Evolutionary conservation across 2,113 vertebrate species (phyloP).

Genomic region (Chunga burmeisteri): DNA sequence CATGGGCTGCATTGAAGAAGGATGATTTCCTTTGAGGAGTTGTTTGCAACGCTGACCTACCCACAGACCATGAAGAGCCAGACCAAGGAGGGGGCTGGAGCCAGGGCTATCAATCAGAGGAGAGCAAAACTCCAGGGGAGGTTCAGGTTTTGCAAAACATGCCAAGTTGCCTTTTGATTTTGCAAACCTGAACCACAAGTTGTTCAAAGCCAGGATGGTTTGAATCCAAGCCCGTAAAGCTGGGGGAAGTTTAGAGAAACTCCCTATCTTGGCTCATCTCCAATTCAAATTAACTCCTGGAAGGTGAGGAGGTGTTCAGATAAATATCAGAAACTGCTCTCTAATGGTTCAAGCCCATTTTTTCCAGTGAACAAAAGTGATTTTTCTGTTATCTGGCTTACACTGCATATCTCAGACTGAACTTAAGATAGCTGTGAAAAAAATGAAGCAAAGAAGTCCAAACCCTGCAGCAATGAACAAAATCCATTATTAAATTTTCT

Average conservation of each 20-base stretch:
- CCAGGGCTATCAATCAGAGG: background rate
- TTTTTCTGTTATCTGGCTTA: background rate
- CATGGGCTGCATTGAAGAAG: background rate
- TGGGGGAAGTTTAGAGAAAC: background rate
- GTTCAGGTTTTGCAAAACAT: background rate
- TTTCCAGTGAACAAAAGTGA: background rate
- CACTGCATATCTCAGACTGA: background rate
- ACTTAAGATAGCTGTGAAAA: background rate
- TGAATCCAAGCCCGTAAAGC: background rate
- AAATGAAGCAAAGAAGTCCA: background rate
- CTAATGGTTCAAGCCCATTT: background rate
- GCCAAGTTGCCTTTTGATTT: background rate
- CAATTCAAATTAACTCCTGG: constrained; percentile 17
- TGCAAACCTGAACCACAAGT: background rate
- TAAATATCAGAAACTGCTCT: background rate
- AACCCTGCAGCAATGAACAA: background rate
- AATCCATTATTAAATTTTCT: background rate
- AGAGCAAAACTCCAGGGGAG: background rate
- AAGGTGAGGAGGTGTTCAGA: constrained; percentile 27
- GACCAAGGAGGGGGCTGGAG: background rate
- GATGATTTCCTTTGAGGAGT: background rate
- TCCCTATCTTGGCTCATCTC: background rate
- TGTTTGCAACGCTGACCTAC: background rate
- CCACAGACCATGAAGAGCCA: background rate
- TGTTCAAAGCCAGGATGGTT: background rate